These are phyloP conservation scores for Nymphalis c-album DNA, from an alignment of 2,888 invertebrate species.

Conservation along the genomic window DNA sequence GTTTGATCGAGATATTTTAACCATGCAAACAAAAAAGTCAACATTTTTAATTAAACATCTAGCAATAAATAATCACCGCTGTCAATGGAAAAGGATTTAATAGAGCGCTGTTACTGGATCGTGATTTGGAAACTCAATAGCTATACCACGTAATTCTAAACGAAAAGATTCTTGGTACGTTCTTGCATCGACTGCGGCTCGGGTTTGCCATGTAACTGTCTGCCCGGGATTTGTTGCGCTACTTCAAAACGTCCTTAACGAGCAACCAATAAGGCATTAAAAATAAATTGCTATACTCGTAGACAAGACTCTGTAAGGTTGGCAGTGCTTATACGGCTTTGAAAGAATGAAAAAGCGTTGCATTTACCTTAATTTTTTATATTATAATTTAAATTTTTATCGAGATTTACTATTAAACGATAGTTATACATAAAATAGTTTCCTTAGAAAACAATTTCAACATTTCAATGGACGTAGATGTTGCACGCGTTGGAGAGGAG, in stretches of 20 bases:
- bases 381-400: constrained; percentile 6
- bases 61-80: constrained; percentile 30
- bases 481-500: constrained; percentile 48
- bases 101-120: constrained; percentile 25
- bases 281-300: constrained; percentile 32
- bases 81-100: constrained; percentile 30
- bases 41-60: constrained; percentile 10
- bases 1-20: constrained; percentile 20
- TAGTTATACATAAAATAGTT: constrained; percentile 14
- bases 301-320: constrained; percentile 17
- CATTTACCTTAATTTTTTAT: not conserved
- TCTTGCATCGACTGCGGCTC: constrained; percentile 45
- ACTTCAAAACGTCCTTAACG: constrained; percentile 50
- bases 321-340: constrained; percentile 2
- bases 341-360: not conserved
- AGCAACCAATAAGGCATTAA: constrained; percentile 49
- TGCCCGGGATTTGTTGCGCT: constrained; percentile 54
- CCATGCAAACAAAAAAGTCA: constrained; percentile 3
- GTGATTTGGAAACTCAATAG: constrained; percentile 37
- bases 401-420: constrained; percentile 6
- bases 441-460: constrained; percentile 36
- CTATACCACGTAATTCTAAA: constrained; percentile 31
- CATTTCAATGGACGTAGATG: constrained; percentile 28
- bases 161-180: constrained; percentile 25
- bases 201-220: constrained; percentile 60